Evolutionary conservation across 2,888 invertebrate genomes (phyloP).

Genomic region (Elaeidobius kamerunicus): DNA sequence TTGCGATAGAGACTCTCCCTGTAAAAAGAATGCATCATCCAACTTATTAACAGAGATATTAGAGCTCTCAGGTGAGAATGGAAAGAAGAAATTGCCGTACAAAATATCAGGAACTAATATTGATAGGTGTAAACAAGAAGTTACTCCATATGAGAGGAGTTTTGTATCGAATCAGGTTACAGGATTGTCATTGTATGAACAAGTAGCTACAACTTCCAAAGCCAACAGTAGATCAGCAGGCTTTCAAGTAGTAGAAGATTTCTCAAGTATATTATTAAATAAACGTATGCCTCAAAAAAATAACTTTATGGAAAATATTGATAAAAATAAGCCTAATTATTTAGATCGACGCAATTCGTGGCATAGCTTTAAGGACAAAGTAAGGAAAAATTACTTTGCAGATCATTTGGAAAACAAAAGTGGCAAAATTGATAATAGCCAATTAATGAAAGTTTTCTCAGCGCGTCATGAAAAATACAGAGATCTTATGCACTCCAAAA

Average conservation of each 20-base stretch:
- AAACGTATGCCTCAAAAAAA: too few relatives aligned
- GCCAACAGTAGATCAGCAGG: too few relatives aligned
- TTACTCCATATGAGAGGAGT: too few relatives aligned
- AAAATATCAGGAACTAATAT: too few relatives aligned
- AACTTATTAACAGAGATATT: neutral
- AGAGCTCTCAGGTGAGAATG: neutral
- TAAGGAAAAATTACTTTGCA: neutral
- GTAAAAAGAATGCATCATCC: slow-evolving; percentile 1
- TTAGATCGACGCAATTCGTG: neutral
- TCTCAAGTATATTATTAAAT: too few relatives aligned
- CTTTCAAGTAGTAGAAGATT: too few relatives aligned
- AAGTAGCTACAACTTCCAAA: too few relatives aligned
- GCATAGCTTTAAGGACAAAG: neutral
- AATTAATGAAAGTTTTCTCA: slow-evolving; percentile 13
- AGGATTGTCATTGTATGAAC: too few relatives aligned
- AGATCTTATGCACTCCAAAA: neutral
- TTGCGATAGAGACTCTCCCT: slow-evolving; percentile 15
- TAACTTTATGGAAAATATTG: too few relatives aligned
- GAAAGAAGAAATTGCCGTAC: neutral
- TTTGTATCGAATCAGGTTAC: too few relatives aligned
- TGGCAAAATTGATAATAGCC: neutral
- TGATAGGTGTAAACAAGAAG: too few relatives aligned
- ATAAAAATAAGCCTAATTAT: too few relatives aligned
- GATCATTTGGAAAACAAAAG: slow-evolving; percentile 1
- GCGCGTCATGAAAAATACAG: neutral